Evolutionary conservation across 1,140 invertebrate genomes (phyloP).

Genomic region (Hylaeus anthracinus): DNA sequence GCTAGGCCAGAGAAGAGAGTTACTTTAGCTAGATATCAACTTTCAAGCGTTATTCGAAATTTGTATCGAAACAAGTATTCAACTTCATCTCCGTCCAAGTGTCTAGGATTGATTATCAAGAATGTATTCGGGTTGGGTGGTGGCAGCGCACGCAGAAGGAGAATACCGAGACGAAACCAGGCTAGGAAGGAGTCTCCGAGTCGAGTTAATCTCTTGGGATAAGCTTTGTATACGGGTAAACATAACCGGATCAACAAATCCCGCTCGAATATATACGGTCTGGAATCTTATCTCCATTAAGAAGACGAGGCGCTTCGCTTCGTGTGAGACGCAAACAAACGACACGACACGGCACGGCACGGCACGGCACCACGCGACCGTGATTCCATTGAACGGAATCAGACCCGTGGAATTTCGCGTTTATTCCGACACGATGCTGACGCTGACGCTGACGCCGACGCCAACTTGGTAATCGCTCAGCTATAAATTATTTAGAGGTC

Average conservation of each 20-base stretch:
- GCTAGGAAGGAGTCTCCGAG: not conserved
- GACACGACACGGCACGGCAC: not conserved
- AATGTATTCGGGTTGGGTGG: not conserved
- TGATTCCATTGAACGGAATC: constrained; percentile 26
- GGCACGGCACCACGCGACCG: constrained; percentile 1
- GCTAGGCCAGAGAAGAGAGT: no score
- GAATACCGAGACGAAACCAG: no score
- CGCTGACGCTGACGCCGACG: no score
- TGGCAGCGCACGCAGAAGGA: not conserved
- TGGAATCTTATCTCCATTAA: constrained; percentile 49
- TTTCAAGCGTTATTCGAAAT: no score
- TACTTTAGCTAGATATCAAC: no score
- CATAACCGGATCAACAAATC: constrained; percentile 38
- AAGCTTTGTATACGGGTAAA: constrained; percentile 44
- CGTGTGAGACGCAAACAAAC: constrained; percentile 27
- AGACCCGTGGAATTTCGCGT: not conserved
- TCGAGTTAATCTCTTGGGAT: constrained; percentile 29
- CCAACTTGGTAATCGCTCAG: not conserved
- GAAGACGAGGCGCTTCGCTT: not conserved
- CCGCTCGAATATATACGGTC: not conserved
- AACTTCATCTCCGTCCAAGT: no score
- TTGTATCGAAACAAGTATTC: no score
- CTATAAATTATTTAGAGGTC: constrained; percentile 15
- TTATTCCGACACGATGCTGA: not conserved
- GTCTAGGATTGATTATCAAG: constrained; percentile 9